Percentiles rank a stretch among this genome's conserved stretches.
These are phyloP conservation scores for Tautogolabrus adspersus DNA, from an alignment of 2,113 vertebrate species.

Conservation along the genomic window DNA sequence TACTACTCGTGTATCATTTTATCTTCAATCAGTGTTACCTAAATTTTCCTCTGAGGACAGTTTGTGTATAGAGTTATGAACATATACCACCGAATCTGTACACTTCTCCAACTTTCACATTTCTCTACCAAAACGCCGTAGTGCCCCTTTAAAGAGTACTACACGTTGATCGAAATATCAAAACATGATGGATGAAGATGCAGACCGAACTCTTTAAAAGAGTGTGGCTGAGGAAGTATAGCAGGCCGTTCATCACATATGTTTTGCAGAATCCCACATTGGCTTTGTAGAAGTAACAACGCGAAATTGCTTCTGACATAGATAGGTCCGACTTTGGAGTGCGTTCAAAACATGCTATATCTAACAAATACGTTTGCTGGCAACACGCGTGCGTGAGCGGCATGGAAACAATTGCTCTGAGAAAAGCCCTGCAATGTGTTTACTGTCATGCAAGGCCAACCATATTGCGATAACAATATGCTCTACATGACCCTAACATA, in stretches of 20 bases:
- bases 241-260: slow-evolving; percentile 57
- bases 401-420: slow-evolving; percentile 47
- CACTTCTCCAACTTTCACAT: too few species aligned
- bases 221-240: slow-evolving; percentile 16
- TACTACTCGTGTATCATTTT: too few species aligned
- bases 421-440: slow-evolving; percentile 26
- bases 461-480: slow-evolving; percentile 31
- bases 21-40: too few species aligned
- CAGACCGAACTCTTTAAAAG: slow-evolving; percentile 8
- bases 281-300: slow-evolving; percentile 48
- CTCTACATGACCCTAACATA: slow-evolving; percentile 18
- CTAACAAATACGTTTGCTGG: slow-evolving; percentile 46
- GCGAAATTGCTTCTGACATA: slow-evolving; percentile 62
- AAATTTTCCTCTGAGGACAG: too few species aligned
- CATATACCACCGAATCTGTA: too few species aligned
- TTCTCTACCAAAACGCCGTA: too few species aligned
- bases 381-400: slow-evolving; percentile 10
- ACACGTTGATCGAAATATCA: slow-evolving; percentile 3
- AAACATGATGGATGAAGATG: not conserved
- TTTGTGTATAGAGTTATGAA: too few species aligned
- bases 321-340: slow-evolving; percentile 50
- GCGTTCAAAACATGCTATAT: slow-evolving; percentile 49
- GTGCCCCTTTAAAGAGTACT: too few species aligned
- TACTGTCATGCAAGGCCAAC: slow-evolving; percentile 26
- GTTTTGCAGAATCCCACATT: slow-evolving; percentile 50